Percentiles rank a stretch among this genome's conserved stretches.
These are phyloP conservation scores for Synergus laeviventris DNA, from an alignment of 2,888 invertebrate genomes.

Conservation along the genomic window DNA sequence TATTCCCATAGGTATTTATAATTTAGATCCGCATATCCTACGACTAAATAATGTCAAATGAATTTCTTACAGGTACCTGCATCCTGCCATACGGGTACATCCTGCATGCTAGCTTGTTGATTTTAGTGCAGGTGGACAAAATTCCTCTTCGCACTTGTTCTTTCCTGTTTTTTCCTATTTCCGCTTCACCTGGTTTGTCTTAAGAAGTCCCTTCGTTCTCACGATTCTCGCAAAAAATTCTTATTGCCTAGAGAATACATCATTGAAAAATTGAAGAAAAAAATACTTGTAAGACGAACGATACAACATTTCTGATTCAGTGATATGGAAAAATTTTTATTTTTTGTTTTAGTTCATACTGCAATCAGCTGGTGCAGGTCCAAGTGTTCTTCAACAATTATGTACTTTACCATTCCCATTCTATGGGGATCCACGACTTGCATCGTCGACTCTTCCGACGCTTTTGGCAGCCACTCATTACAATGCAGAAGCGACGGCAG, in stretches of 20 bases:
- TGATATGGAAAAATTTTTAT: not conserved
- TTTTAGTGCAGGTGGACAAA: conserved; percentile 32
- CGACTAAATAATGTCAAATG: conserved; percentile 15
- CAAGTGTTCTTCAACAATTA: conserved; percentile 89
- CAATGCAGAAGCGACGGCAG: conserved; percentile 84
- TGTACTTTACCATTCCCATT: conserved; percentile 91
- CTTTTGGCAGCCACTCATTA: conserved; percentile 84
- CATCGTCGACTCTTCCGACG: conserved; percentile 87
- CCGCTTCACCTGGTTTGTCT: conserved; percentile 38
- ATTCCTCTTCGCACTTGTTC: conserved; percentile 30
- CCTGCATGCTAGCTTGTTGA: conserved; percentile 33
- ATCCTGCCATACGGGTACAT: conserved; percentile 39
- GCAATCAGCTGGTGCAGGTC: conserved; percentile 84
- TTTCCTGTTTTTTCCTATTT: conserved; percentile 26
- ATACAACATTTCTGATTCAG: conserved; percentile 41
- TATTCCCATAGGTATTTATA: conserved; percentile 1
- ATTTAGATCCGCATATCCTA: conserved; percentile 1
- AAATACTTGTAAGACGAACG: not conserved
- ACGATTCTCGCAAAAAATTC: conserved; percentile 22
- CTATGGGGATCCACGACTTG: conserved; percentile 86
- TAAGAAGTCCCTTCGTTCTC: conserved; percentile 19
- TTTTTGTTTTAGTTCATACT: conserved; percentile 80
- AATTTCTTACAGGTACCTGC: conserved; percentile 28
- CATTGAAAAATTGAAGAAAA: not conserved
- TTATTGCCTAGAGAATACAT: not conserved